A percentile compares a stretch with the other conserved stretches of the same genome.
Conservation (phyloP, 1,140 invertebrate genomes). For the Euura saliciscinereae region DNA sequence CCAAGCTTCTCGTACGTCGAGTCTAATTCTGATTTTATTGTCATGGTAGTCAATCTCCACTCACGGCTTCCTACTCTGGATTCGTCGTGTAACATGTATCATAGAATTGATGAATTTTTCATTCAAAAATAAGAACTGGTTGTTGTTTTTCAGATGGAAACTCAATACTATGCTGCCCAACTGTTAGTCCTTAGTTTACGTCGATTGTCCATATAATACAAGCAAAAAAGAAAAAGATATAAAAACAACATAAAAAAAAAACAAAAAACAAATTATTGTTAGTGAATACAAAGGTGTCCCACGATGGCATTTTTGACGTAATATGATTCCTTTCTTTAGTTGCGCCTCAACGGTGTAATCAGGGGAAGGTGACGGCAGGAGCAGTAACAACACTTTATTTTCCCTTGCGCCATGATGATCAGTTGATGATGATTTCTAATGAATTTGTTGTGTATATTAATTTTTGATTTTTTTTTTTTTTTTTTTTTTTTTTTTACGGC, state of each 20-base stretch:
- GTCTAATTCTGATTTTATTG: too few species aligned
- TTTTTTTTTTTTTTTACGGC: conserved; percentile 24
- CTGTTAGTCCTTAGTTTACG: conserved; percentile 59
- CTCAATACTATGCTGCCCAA: conserved; percentile 54
- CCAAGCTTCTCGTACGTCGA: too few species aligned
- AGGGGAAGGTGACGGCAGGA: conserved; percentile 14
- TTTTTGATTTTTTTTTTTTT: conserved; percentile 39
- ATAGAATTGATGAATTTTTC: too few species aligned
- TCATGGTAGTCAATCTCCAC: too few species aligned
- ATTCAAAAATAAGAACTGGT: conserved; percentile 13
- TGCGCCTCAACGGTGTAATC: conserved; percentile 28
- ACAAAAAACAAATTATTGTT: conserved; percentile 53
- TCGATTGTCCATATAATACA: conserved; percentile 55
- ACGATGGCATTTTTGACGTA: conserved; percentile 49
- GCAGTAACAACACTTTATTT: conserved; percentile 11
- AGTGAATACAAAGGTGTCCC: conserved; percentile 40
- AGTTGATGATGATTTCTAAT: conserved; percentile 42
- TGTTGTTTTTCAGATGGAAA: conserved; percentile 48
- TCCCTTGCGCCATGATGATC: conserved; percentile 29
- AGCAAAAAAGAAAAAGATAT: conserved; percentile 31
- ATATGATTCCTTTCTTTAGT: conserved; percentile 44
- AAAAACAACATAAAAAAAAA: conserved; percentile 21
- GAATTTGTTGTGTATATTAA: conserved; percentile 56
- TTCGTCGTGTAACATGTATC: too few species aligned
- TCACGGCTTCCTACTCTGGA: too few species aligned